phyloP scores from a whole-genome alignment of 1,140 invertebrate genomes.

The Campoletis sonorensis region DNA sequence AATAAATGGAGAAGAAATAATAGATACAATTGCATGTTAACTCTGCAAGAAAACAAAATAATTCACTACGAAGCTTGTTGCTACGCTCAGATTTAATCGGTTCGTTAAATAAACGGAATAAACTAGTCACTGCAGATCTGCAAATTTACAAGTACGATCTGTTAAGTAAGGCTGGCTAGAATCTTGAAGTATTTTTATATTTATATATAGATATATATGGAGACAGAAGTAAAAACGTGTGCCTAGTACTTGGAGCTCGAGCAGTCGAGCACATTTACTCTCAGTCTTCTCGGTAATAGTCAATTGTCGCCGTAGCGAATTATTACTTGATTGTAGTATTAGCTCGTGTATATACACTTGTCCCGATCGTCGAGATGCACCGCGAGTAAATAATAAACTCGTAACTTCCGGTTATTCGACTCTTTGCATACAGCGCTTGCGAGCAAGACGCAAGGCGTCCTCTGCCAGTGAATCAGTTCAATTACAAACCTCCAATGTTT shows the following conservation, averaged over 20 bases:
- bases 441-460: background rate
- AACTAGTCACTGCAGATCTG: no score
- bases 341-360: background rate
- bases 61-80: no score
- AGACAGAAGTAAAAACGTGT: background rate
- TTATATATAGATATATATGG: background rate
- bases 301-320: slow-evolving; percentile 5
- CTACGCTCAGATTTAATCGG: no score
- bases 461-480: background rate
- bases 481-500: background rate
- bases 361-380: background rate
- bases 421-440: background rate
- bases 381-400: background rate
- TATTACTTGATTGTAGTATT: slow-evolving; percentile 10
- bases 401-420: background rate
- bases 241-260: background rate
- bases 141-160: no score
- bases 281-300: background rate
- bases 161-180: background rate
- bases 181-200: background rate
- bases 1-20: no score
- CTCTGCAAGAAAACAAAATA: no score
- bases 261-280: background rate
- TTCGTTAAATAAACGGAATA: no score
- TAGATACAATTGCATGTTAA: no score